Conservation (phyloP, 2,888 invertebrate species). For the Netelia virgata region DNA sequence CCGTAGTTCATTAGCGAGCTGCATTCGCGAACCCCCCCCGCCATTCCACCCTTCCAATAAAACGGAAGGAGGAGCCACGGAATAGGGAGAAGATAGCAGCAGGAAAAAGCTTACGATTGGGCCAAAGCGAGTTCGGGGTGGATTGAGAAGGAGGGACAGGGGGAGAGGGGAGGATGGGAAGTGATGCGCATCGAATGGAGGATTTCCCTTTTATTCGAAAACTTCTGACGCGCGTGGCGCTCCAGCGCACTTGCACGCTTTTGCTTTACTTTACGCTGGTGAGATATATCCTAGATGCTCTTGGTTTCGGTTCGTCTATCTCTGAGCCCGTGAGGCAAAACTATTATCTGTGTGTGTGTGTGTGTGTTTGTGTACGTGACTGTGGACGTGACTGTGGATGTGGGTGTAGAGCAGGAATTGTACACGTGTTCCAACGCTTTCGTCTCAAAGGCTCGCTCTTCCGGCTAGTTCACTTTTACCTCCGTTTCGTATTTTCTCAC, state of each 20-base stretch:
- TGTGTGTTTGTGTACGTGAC: conserved; percentile 10
- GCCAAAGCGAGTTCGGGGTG: not conserved
- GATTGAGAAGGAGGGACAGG: conserved; percentile 29
- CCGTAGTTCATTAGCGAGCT: conserved; percentile 78
- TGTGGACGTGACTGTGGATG: not conserved
- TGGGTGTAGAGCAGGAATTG: conserved; percentile 33
- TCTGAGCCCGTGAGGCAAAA: not conserved
- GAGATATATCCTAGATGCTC: conserved; percentile 15
- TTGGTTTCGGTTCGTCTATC: too few relatives aligned
- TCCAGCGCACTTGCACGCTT: conserved; percentile 41
- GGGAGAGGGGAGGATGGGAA: conserved; percentile 18
- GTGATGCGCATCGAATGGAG: conserved; percentile 43
- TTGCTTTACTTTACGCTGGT: conserved; percentile 25
- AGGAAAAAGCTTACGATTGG: conserved; percentile 48
- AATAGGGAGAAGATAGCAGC: conserved; percentile 74
- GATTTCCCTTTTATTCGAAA: conserved; percentile 66
- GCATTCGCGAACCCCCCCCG: conserved; percentile 72
- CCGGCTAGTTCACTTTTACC: conserved; percentile 29
- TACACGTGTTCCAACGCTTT: conserved; percentile 34
- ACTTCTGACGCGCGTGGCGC: conserved; percentile 70
- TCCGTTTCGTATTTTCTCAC: conserved; percentile 1
- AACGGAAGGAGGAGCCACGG: conserved; percentile 71
- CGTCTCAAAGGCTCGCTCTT: conserved; percentile 41
- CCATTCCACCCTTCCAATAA: conserved; percentile 47
- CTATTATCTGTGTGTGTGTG: not conserved